Evolutionary conservation across 2,888 invertebrate genomes (phyloP).

Genomic region (Cepaea hortensis): DNA sequence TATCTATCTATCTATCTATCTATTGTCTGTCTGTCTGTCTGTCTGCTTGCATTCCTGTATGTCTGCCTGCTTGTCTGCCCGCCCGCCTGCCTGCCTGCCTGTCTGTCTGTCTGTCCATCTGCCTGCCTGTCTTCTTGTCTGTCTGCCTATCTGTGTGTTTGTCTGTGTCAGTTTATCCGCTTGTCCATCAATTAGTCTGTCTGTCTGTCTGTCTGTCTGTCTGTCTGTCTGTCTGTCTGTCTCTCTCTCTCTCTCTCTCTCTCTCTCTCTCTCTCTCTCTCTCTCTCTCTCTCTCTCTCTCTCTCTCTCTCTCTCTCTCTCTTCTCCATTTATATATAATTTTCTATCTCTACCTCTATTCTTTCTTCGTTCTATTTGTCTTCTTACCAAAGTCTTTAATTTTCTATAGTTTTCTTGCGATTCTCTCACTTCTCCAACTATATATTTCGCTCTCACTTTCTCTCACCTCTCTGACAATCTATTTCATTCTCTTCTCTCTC

Average conservation of each 20-base stretch:
- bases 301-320: not conserved
- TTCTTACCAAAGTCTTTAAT: not conserved
- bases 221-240: not conserved
- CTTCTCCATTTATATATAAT: not conserved
- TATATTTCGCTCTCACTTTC: not conserved
- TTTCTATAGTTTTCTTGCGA: too few relatives aligned
- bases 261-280: not conserved
- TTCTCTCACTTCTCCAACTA: not conserved
- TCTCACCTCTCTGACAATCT: not conserved
- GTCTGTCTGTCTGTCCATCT: not conserved
- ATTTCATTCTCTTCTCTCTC: too few relatives aligned
- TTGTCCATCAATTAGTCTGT: not conserved
- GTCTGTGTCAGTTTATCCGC: not conserved
- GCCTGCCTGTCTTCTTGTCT: not conserved
- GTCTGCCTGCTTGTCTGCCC: not conserved
- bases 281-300: not conserved
- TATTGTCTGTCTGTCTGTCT: slow-evolving; percentile 10
- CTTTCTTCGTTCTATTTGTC: not conserved
- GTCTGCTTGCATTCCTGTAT: not conserved
- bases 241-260: slow-evolving; percentile 1
- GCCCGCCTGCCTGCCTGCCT: not conserved
- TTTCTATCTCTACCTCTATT: not conserved
- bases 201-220: not conserved
- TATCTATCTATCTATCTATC: slow-evolving; percentile 31
- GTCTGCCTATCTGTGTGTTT: not conserved